Conservation (phyloP, 2,113 vertebrate species). For the Myxocyprinus asiaticus region DNA sequence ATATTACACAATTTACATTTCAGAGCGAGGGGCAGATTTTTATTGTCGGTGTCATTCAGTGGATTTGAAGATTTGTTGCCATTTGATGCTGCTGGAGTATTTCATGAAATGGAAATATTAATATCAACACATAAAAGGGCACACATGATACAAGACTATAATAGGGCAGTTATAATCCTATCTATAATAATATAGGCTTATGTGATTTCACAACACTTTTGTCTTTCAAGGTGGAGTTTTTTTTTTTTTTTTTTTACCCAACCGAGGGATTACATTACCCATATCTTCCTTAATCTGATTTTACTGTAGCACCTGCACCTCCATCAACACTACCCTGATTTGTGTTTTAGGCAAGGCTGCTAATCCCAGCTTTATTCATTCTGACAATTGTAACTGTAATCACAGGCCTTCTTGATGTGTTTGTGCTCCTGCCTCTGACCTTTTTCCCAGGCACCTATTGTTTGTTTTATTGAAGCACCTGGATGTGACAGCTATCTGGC, state of each 20-base stretch:
- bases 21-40: neutral
- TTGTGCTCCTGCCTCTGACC: neutral
- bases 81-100: no score
- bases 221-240: neutral
- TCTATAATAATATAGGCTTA: neutral
- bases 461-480: slow-evolving; percentile 13
- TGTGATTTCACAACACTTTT: neutral
- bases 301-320: slow-evolving; percentile 26
- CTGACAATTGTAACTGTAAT: slow-evolving; percentile 23
- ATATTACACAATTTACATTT: no score
- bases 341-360: neutral
- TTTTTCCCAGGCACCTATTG: slow-evolving; percentile 4
- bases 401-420: slow-evolving; percentile 22
- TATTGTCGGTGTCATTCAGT: neutral
- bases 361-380: slow-evolving; percentile 17
- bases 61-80: neutral
- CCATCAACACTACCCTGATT: neutral
- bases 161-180: neutral
- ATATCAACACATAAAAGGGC: no score
- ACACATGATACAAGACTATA: neutral
- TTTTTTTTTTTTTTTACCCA: slow-evolving; percentile 8
- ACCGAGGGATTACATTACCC: slow-evolving; percentile 23
- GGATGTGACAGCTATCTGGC: slow-evolving; percentile 13
- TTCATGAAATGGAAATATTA: no score
- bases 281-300: slow-evolving; percentile 26